Evolutionary conservation across 2,888 invertebrate genomes (phyloP).

Genomic region (Diadromus collaris): DNA sequence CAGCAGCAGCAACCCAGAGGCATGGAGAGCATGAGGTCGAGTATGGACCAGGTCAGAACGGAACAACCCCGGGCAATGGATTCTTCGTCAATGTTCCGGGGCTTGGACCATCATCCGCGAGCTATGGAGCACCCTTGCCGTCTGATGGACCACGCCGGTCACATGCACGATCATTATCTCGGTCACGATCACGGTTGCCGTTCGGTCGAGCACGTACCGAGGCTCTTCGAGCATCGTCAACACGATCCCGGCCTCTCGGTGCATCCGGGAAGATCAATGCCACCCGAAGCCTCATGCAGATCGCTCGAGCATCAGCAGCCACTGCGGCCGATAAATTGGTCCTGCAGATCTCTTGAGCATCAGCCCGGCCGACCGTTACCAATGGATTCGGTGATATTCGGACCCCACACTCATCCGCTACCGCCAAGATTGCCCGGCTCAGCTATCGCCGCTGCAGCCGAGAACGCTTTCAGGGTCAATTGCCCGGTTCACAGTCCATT

Average conservation of each 20-base stretch:
- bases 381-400: conserved; percentile 81
- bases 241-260: conserved; percentile 65
- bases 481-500: conserved; percentile 90
- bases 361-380: conserved; percentile 80
- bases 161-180: conserved; percentile 75
- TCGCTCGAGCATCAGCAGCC: conserved; percentile 70
- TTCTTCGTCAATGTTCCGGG: conserved; percentile 54
- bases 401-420: conserved; percentile 81
- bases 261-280: conserved; percentile 66
- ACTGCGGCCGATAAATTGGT: conserved; percentile 72
- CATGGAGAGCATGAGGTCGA: conserved; percentile 71
- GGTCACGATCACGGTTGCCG: conserved; percentile 76
- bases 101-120: conserved; percentile 72
- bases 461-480: conserved; percentile 81
- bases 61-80: conserved; percentile 65
- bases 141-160: conserved; percentile 74
- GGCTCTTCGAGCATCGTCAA: conserved; percentile 74
- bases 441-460: conserved; percentile 73
- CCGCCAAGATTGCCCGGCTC: conserved; percentile 80
- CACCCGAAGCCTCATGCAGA: conserved; percentile 66
- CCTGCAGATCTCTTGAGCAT: conserved; percentile 78
- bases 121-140: conserved; percentile 77
- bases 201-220: conserved; percentile 76
- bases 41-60: conserved; percentile 65
- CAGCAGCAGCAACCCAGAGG: conserved; percentile 72